Evolutionary conservation across 2,797 vertebrate species (phyloP), one percentile per base, ranked within the genome.

Genomic region (Notolepis coatsorum): DNA sequence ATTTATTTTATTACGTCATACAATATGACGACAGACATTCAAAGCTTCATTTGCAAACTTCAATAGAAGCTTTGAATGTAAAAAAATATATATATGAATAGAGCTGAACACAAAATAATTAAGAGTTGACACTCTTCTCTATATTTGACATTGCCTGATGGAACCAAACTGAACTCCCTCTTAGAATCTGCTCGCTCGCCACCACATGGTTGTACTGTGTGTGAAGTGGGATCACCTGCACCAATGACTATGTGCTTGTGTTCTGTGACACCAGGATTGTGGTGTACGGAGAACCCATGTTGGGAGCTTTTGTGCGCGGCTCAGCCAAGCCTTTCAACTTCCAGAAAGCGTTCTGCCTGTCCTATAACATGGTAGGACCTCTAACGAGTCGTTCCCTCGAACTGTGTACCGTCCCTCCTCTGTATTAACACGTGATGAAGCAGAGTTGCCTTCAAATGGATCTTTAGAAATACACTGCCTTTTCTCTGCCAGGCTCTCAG

Each of bases 311-410:
- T 7, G 71, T 91, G 2, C 71, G 73, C 0, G 10, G 43, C 17
- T 91, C 91, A 2, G 90, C 90, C 7, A 86, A 84, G 43, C 42
- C 91, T 0, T 93, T 92, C 49, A 90, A 93, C 79, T 92, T 89
- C 55, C 87, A 93, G 20, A 15, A 13, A 9, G 79, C 38, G 31
- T 90, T 87, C 59, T 33, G 35, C 0, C 75, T 92, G 48, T 73
- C 69, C 2, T 64, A 87, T 9, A 56, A 88, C 45, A 27, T 50
- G 27, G 91, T 92, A 41, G 78, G 87, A 30, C 6, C 0, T 47
- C 51, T 10, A 24, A 2, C 12, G n/a, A n/a, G n/a, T n/a, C n/a
- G n/a, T n/a, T n/a, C n/a, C n/a, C n/a, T n/a, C n/a, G n/a, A n/a
- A n/a, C n/a, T n/a, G n/a, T n/a, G n/a, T n/a, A n/a, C n/a, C 17